A percentile compares a stretch with the other conserved stretches of the same genome.
These are phyloP conservation scores for Heteronetta atricapilla DNA, from an alignment of 2,113 vertebrate species.

Conservation along the genomic window DNA sequence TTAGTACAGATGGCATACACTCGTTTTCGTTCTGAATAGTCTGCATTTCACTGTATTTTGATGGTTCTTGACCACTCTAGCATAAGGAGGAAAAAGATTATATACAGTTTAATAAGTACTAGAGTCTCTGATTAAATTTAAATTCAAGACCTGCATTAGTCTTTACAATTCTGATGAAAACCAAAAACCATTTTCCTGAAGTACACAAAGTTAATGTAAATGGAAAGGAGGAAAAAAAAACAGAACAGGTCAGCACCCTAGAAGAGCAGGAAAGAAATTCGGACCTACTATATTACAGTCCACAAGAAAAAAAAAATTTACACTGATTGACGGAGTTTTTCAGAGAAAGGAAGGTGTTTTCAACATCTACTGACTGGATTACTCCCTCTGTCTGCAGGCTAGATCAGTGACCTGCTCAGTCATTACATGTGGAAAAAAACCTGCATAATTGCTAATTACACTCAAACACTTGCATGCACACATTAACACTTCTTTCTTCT, in stretches of 20 bases:
- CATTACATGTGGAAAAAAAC: not conserved
- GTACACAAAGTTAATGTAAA: not conserved
- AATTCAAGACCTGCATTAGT: not conserved
- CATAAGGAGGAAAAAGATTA: constrained; percentile 11
- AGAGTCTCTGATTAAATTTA: not conserved
- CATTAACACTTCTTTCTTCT: not conserved
- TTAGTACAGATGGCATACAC: not conserved
- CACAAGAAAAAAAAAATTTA: not conserved
- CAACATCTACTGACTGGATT: not conserved
- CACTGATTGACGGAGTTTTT: not conserved
- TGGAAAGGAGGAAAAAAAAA: not conserved
- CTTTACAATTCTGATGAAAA: not conserved
- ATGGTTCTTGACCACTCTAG: constrained; percentile 60
- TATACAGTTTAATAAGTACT: not conserved
- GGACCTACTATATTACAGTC: not conserved
- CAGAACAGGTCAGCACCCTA: not conserved
- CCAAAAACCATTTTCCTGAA: not conserved
- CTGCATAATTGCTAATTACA: not conserved
- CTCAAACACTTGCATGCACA: not conserved
- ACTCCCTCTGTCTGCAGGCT: not conserved
- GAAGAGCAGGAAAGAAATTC: not conserved
- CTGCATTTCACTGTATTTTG: constrained; percentile 38
- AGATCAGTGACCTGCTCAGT: not conserved
- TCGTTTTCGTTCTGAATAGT: constrained; percentile 12
- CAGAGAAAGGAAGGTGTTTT: not conserved